Evolutionary conservation across 2,888 invertebrate species (phyloP), one percentile per base, ranked within the genome.

Genomic region (Drosophila merina): DNA sequence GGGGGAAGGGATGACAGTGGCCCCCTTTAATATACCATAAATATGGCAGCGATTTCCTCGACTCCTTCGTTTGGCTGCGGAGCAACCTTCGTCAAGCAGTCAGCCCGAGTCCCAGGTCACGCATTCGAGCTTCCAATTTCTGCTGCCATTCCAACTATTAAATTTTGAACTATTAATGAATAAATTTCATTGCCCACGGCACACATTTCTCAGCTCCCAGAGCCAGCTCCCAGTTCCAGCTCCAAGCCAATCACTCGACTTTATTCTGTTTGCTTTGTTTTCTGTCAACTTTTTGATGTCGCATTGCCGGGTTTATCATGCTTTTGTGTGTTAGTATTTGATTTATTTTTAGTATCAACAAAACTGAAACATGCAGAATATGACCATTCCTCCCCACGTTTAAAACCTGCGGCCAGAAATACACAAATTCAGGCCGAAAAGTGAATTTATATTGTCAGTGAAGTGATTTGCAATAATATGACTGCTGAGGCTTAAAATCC

Each of bases 321-420:
- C 56, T 59, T 62, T 62, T 25, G 62, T 67, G 10, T 42, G 45
- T 20, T 51, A 47, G 30, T 36, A 49, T 70, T 68, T 79, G 77
- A 75, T 83, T 83, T 77, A 86, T 88, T 80, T 86, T 79, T 63
- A 62, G 72, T 86, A 80, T 47, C 80, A 71, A 51, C 69, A 52
- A 63, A 82, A 74, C 66, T 63, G 67, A 28, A 48, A 44, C 86
- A 73, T 63, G 64, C 63, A 64, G 74, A 74, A 82, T 82, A 55
- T 40, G 54, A 62, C 50, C 33, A 62, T 72, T 74, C 28, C 28
- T 28, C 31, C 26, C 14, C 14, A 12, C 3, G 9, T 44, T 42
- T 4, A 0, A 48, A 54, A 49, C 42, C 48, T 48, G 36, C 6
- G 28, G 40, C 12, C 8, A 3, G 12, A 20, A 20, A 28, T 20